These are phyloP conservation scores for Gobionotothen gibberifrons DNA, from an alignment of 2,797 vertebrate species.

Conservation along the genomic window DNA sequence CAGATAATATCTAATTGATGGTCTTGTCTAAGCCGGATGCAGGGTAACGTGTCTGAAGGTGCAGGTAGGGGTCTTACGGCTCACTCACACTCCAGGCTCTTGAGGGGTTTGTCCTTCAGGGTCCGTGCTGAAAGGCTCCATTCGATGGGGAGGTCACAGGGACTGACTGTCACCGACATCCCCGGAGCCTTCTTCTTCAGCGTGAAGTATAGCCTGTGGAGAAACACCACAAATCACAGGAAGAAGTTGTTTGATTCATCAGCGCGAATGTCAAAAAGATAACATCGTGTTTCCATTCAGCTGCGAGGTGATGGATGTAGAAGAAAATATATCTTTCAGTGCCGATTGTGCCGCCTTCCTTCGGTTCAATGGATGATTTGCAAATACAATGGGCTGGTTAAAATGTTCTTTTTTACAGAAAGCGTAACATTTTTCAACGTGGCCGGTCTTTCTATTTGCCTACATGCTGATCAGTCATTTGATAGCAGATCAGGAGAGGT, in stretches of 20 bases:
- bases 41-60: slow-evolving; percentile 3
- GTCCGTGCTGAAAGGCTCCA: slow-evolving; percentile 86
- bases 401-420: slow-evolving; percentile 16
- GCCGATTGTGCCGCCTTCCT: slow-evolving; percentile 35
- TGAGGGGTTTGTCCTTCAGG: slow-evolving; percentile 82
- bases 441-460: slow-evolving; percentile 34
- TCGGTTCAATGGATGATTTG: slow-evolving; percentile 40
- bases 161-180: slow-evolving; percentile 88
- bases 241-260: slow-evolving; percentile 37
- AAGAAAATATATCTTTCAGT: slow-evolving; percentile 28
- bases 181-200: slow-evolving; percentile 83
- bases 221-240: slow-evolving; percentile 36
- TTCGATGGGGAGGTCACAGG: slow-evolving; percentile 88
- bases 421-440: slow-evolving; percentile 12
- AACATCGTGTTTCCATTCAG: slow-evolving; percentile 56
- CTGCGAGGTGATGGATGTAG: slow-evolving; percentile 50
- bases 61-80: slow-evolving; percentile 23
- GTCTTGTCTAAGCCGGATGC: slow-evolving; percentile 30
- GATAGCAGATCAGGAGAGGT: slow-evolving; percentile 63
- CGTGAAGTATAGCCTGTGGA: slow-evolving; percentile 87
- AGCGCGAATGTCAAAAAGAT: slow-evolving; percentile 49
- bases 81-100: slow-evolving; percentile 84
- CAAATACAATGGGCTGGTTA: slow-evolving; percentile 30
- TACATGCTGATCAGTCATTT: slow-evolving; percentile 52
- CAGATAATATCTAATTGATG: slow-evolving; percentile 42